phyloP scores from a whole-genome alignment of 2,797 vertebrate genomes.

The Odontamblyopus rebecca region DNA sequence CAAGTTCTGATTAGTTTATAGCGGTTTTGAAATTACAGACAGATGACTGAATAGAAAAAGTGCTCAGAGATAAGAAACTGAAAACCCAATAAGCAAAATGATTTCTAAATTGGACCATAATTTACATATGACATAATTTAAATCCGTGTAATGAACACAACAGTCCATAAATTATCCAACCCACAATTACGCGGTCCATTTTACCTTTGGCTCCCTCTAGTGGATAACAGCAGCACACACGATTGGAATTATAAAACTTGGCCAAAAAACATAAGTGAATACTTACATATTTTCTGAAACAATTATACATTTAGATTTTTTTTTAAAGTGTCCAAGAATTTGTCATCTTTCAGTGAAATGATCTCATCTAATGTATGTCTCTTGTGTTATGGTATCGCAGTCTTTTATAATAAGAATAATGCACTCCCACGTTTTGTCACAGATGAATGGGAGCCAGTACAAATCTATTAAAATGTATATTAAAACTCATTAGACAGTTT shows the following conservation, averaged over 20 bases:
- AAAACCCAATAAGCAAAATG: not conserved
- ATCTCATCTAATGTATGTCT: too few species aligned
- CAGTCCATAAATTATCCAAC: too few species aligned
- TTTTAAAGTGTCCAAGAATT: too few species aligned
- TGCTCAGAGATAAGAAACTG: not conserved
- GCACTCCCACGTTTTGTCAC: not conserved
- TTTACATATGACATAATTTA: constrained; percentile 1
- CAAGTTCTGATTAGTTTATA: constrained; percentile 2
- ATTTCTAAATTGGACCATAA: not conserved
- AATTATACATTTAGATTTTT: not conserved
- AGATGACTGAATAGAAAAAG: not conserved
- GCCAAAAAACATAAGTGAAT: not conserved
- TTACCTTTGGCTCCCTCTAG: not conserved
- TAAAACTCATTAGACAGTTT: not conserved
- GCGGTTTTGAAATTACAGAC: not conserved
- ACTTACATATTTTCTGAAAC: not conserved
- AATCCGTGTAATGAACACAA: not conserved
- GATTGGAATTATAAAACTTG: not conserved
- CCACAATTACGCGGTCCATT: too few species aligned
- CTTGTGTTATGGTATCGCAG: too few species aligned
- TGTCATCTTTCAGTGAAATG: too few species aligned
- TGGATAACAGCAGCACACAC: not conserved
- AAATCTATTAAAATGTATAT: not conserved
- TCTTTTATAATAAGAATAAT: too few species aligned
- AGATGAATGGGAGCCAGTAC: not conserved